Evolutionary conservation across 2,113 vertebrate genomes (phyloP), one percentile per base, ranked within the genome.

Genomic region (Gymnocephalus cernua): DNA sequence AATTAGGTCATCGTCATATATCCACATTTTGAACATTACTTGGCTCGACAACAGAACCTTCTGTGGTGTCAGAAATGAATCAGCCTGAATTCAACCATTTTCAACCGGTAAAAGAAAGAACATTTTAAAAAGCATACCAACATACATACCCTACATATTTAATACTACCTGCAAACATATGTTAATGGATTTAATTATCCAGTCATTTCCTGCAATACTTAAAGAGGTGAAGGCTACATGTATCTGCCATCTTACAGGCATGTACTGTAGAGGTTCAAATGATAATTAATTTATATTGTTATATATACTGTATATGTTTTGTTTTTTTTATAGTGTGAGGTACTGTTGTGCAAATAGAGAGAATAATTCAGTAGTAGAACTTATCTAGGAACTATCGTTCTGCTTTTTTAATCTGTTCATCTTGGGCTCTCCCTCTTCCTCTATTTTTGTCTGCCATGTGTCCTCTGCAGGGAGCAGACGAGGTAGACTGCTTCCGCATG

Each of bases 371-470:
- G 50, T 25, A 13, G 71, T 32, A 25, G 1, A 86, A 79, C 50
- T 87, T 61, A 79, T 83, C 83, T 77, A 83, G 80, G 75, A 91
- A 84, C 65, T 75, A 19, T 77, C 18, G 65, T 29, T 83, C 10
- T 15, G 32, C 76, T 81, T 78, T 50, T 32, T 80, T 65, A 63
- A 78, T 88, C 51, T 77, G 50, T 84, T 86, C 79, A 73, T 77
- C 51, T 81, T 14, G 35, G 81, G 56, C 84, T 84, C 84, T 86
- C 88, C 85, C 75, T 67, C 84, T 72, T 62, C 62, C 73, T 92
- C 89, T 90, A 86, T 92, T 91, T 88, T 74, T 23, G 84, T 84
- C 88, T 79, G 88, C 82, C 83, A 89, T 85, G 86, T 89, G 86
- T 87, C 73, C 73, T 83, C 88, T 67, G 5, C 68, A 16, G 88